Evolutionary conservation across 2,113 vertebrate species (phyloP), one percentile per base, ranked within the genome.

Genomic region (Toxotes jaculatrix): DNA sequence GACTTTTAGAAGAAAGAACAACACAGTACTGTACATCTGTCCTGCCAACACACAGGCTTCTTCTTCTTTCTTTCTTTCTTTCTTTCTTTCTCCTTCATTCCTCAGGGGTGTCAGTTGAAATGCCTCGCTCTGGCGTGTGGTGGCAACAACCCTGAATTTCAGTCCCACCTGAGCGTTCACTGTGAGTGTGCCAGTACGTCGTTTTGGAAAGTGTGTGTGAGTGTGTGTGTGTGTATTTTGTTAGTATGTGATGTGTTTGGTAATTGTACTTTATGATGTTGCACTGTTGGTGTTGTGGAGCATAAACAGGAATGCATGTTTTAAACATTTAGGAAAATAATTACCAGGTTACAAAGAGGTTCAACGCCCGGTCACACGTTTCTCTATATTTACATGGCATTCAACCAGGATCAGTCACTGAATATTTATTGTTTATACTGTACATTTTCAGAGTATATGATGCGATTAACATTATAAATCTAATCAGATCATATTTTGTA

Each of bases 391-490:
- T 74, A 79, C 81, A 82, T 57, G 10, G 40, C 76, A 84, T 77
- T 83, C 65, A 49, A 85, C 88, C 76, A 88, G 87, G 83, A 88
- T 84, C 65, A 84, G 61, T 83, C 78, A 83, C 81, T 92, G 81
- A 87, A 76, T 93, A 92, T 94, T 93, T 93, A 91, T 88, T 92
- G 91, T 93, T 93, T 88, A 87, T 92, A 91, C 75, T 91, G 88
- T 91, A 93, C 72, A 91, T 91, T 90, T 89, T 76, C 79, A 91
- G 86, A 92, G 78, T 88, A 71, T 89, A 88, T 86, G 78, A 89
- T 55, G 80, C 31, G 40, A 61, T 49, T 69, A 84, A 74, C 65
- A 74, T 43, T 84, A 66, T 80, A 65, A 77, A 79, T 86, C 78
- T 68, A 60, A 63, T 57, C 45, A 82, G 60, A 92, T 82, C 71